A percentile compares a stretch with the other conserved stretches of the same genome.
Evolutionary conservation across 2,888 invertebrate genomes (phyloP).

Genomic region (Chymomyza fuscimana): DNA sequence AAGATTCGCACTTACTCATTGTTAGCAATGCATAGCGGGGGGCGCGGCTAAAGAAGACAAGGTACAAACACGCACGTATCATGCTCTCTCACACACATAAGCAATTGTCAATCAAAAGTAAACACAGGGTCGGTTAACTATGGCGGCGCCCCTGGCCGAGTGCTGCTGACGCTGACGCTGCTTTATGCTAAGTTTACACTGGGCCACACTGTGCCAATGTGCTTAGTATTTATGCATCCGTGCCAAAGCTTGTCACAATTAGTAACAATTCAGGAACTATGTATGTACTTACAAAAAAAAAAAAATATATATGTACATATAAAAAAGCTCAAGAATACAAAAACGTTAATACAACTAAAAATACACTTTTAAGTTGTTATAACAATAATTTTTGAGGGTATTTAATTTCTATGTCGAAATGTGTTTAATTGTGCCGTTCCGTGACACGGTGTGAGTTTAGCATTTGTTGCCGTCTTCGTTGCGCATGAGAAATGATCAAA

Average conservation of each 20-base stretch:
- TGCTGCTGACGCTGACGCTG: too few species aligned
- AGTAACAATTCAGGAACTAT: too few species aligned
- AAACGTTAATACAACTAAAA: too few species aligned
- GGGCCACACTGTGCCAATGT: too few species aligned
- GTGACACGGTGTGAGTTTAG: not conserved
- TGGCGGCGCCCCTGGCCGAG: constrained; percentile 31
- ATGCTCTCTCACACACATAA: constrained; percentile 36
- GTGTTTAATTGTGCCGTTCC: constrained; percentile 22
- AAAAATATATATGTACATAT: too few species aligned
- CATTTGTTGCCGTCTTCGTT: constrained; percentile 12
- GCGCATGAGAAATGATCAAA: constrained; percentile 62
- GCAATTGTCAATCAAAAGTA: constrained; percentile 62
- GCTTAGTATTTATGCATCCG: too few species aligned
- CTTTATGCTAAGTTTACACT: not conserved
- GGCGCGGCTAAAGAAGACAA: not conserved
- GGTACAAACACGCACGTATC: not conserved
- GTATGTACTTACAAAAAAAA: too few species aligned
- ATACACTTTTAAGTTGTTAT: too few species aligned
- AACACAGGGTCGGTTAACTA: constrained; percentile 35
- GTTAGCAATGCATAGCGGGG: not conserved
- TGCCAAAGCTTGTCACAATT: too few species aligned
- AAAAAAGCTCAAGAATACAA: too few species aligned
- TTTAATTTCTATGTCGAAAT: too few species aligned
- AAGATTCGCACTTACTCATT: constrained; percentile 65
- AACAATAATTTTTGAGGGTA: too few species aligned